These are phyloP conservation scores for Pionites leucogaster DNA, from an alignment of 2,113 vertebrate species.

Conservation along the genomic window DNA sequence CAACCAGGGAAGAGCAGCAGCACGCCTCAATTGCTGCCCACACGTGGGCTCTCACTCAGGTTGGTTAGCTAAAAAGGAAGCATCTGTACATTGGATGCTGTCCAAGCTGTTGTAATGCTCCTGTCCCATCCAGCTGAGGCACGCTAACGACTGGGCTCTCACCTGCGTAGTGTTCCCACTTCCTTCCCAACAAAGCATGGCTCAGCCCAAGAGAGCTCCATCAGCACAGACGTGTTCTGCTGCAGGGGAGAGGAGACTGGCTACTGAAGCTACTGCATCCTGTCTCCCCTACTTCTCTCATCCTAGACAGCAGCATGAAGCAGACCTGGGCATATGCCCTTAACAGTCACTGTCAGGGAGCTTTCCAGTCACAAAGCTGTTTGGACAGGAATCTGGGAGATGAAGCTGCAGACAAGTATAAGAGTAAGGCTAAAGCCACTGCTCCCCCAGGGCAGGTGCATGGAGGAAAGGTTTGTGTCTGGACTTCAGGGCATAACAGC, in stretches of 20 bases:
- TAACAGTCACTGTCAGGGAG: background rate
- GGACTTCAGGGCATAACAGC: background rate
- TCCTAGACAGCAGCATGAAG: background rate
- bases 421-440: background rate
- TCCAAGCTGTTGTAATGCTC: background rate
- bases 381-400: background rate
- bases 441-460: accelerated
- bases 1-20: background rate
- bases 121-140: background rate
- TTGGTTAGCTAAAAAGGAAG: background rate
- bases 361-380: background rate
- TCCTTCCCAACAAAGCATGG: background rate
- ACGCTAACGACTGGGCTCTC: background rate
- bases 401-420: accelerated
- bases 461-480: background rate
- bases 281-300: background rate
- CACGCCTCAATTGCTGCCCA: background rate
- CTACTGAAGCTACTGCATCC: background rate
- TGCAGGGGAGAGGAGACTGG: background rate
- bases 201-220: background rate
- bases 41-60: accelerated
- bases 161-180: background rate
- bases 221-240: accelerated
- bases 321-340: background rate
- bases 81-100: accelerated